These are phyloP conservation scores for Caenorhabditis brenneri DNA, from an alignment of 1,140 invertebrate genomes.

Conservation along the genomic window DNA sequence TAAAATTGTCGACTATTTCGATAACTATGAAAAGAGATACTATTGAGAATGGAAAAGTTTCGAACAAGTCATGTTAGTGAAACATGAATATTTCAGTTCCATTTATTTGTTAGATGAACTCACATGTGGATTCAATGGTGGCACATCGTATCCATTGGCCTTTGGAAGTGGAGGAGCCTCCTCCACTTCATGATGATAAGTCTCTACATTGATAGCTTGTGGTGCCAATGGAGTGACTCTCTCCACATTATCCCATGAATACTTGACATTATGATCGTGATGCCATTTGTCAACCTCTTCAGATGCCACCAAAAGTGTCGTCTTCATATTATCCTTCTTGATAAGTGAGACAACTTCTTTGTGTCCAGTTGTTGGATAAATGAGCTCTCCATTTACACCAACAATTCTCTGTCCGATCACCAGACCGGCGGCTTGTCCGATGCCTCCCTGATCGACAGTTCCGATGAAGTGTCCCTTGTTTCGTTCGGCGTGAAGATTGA, in stretches of 20 bases:
- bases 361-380: conserved; percentile 67
- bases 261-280: conserved; percentile 71
- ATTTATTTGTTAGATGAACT: no score
- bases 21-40: no score
- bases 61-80: no score
- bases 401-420: conserved; percentile 74
- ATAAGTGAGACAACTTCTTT: conserved; percentile 84
- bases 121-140: conserved; percentile 34
- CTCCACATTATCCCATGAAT: conserved; percentile 53
- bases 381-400: conserved; percentile 73
- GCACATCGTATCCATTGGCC: conserved; percentile 5
- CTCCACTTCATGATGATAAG: conserved; percentile 14
- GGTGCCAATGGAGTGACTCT: background rate
- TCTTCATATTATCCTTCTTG: conserved; percentile 84
- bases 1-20: no score
- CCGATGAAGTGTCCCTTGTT: conserved; percentile 84
- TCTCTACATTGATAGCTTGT: background rate
- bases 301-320: conserved; percentile 86
- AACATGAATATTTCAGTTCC: no score
- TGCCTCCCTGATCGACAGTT: conserved; percentile 68
- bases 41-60: background rate
- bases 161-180: background rate
- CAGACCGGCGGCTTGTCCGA: conserved; percentile 72
- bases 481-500: conserved; percentile 97
- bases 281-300: conserved; percentile 80